Percentiles rank a stretch among this genome's conserved stretches.
Evolutionary conservation across 2,797 vertebrate species (phyloP).

Genomic region (Ceyx erithaca): DNA sequence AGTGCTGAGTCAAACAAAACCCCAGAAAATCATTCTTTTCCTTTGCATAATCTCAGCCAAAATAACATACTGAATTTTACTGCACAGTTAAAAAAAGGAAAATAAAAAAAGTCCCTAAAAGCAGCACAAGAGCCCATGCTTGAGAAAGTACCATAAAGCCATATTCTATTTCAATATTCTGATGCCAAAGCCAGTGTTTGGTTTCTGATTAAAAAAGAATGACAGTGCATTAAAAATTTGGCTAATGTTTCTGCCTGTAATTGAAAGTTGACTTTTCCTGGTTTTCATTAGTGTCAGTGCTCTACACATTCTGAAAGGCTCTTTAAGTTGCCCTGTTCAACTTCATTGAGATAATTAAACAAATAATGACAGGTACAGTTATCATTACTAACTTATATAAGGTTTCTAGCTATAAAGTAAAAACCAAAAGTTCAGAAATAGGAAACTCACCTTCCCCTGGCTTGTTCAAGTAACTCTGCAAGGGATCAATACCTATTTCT

Average conservation of each 20-base stretch:
- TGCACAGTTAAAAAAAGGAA: conserved; percentile 69
- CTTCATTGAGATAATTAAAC: conserved; percentile 5
- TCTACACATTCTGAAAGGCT: conserved; percentile 30
- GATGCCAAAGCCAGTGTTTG: conserved; percentile 40
- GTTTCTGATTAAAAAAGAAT: conserved; percentile 53
- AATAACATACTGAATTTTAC: conserved; percentile 41
- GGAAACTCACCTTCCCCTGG: conserved; percentile 80
- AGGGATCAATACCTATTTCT: conserved; percentile 93
- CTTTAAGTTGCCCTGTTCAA: conserved; percentile 14
- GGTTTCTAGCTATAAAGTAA: background rate
- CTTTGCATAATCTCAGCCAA: background rate
- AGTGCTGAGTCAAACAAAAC: background rate
- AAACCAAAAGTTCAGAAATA: background rate
- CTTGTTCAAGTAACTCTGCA: conserved; percentile 87
- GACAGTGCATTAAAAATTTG: conserved; percentile 46
- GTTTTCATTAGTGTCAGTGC: conserved; percentile 42
- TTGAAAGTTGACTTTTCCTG: conserved; percentile 34
- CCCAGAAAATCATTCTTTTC: background rate
- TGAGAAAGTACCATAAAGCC: background rate
- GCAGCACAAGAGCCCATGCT: background rate
- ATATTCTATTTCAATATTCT: conserved; percentile 26
- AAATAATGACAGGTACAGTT: background rate
- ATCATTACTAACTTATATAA: background rate
- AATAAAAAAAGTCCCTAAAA: conserved; percentile 13
- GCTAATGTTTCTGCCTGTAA: conserved; percentile 46